Evolutionary conservation across 2,888 invertebrate genomes (phyloP).

Genomic region (Willowsia nigromaculata): DNA sequence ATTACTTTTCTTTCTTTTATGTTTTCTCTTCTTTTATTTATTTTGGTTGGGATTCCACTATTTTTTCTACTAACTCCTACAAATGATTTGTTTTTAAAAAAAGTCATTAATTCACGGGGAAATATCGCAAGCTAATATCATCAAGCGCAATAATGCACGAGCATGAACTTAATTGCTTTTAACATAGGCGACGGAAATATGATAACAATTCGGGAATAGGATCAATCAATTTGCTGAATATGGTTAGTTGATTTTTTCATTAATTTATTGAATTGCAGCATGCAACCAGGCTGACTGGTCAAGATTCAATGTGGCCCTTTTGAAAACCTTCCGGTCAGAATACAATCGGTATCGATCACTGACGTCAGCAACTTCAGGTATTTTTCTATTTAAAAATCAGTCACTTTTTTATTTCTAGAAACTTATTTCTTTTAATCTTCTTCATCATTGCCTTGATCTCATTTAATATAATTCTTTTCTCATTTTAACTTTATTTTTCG

Average conservation of each 20-base stretch:
- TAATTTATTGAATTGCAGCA: slow-evolving; percentile 80
- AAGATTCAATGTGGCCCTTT: slow-evolving; percentile 90
- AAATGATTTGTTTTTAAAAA: background rate
- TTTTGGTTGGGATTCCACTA: background rate
- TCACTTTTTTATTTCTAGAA: background rate
- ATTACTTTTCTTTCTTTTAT: slow-evolving; percentile 50
- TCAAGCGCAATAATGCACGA: slow-evolving; percentile 16
- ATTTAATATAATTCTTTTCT: slow-evolving; percentile 10
- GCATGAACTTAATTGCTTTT: background rate
- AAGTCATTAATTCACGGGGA: no score
- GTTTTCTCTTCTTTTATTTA: slow-evolving; percentile 38
- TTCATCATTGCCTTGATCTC: slow-evolving; percentile 50
- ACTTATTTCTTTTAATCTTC: background rate
- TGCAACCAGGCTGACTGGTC: slow-evolving; percentile 89
- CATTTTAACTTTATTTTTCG: background rate
- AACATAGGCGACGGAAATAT: background rate
- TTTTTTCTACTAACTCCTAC: background rate
- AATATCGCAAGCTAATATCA: no score
- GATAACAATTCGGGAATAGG: background rate
- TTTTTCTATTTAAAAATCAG: background rate
- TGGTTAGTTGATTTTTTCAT: background rate
- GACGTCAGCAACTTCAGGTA: slow-evolving; percentile 80
- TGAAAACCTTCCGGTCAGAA: slow-evolving; percentile 92
- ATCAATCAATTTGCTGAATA: no score
- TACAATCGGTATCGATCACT: slow-evolving; percentile 74